Conservation (phyloP, 2,797 vertebrate genomes). For the Dicrostonyx torquatus region DNA sequence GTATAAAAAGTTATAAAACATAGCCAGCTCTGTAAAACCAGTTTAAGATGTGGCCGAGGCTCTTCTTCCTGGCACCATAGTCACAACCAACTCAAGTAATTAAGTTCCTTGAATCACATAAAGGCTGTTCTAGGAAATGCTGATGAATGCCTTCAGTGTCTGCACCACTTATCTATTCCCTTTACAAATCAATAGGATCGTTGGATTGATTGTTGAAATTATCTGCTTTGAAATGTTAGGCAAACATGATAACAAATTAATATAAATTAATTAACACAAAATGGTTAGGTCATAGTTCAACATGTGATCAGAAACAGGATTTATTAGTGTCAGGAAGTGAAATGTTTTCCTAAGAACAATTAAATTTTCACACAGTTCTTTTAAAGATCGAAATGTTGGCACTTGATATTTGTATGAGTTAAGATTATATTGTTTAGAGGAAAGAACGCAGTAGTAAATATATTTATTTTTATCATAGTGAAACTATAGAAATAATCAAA, state of each 20-base stretch:
- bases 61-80: not conserved
- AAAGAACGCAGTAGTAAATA: not conserved
- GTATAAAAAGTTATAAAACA: not conserved
- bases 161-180: not conserved
- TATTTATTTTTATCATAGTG: not conserved
- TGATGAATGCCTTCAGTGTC: not conserved
- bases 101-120: slow-evolving; percentile 1
- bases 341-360: not conserved
- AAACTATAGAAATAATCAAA: slow-evolving; percentile 43
- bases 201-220: not conserved
- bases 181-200: slow-evolving; percentile 60
- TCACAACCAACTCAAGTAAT: slow-evolving; percentile 2
- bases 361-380: not conserved
- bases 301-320: not conserved
- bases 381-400: not conserved
- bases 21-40: not conserved
- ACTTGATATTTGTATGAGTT: not conserved
- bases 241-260: slow-evolving; percentile 4
- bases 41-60: not conserved
- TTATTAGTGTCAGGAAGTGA: not conserved
- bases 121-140: not conserved
- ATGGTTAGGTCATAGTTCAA: not conserved
- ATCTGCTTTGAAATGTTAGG: not conserved
- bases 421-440: not conserved
- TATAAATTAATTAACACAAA: not conserved